A percentile compares a stretch with the other conserved stretches of the same genome.
Evolutionary conservation across 1,140 invertebrate genomes (phyloP).

Genomic region (Centruroides sculpturatus): DNA sequence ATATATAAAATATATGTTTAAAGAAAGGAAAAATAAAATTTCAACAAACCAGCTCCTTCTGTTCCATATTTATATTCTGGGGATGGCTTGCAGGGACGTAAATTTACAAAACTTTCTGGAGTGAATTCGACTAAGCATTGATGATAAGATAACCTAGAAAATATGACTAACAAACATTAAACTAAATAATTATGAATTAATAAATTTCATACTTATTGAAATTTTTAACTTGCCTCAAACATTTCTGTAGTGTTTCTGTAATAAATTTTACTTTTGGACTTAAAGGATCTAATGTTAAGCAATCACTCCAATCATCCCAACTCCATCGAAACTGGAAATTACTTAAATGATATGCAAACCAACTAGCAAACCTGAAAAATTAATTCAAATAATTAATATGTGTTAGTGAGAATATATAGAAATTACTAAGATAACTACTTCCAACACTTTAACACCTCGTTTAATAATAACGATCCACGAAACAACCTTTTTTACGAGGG

Average conservation of each 20-base stretch:
- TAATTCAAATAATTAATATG: too few species aligned
- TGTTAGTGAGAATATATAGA: neutral
- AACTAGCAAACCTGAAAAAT: constrained; percentile 61
- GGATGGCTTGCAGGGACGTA: constrained; percentile 54
- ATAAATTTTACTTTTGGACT: constrained; percentile 94
- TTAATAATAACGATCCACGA: too few species aligned
- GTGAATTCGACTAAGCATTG: constrained; percentile 84
- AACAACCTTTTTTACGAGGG: too few species aligned
- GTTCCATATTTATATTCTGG: constrained; percentile 35
- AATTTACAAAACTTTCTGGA: constrained; percentile 65
- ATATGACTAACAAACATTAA: neutral
- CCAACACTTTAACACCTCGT: too few species aligned
- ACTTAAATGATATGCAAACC: constrained; percentile 98
- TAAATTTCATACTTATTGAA: constrained; percentile 7
- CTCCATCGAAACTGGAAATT: constrained; percentile 99
- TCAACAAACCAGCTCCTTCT: constrained; percentile 36
- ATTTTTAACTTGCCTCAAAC: constrained; percentile 48
- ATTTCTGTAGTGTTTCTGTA: constrained; percentile 77
- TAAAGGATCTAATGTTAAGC: constrained; percentile 65
- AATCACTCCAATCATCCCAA: constrained; percentile 90
- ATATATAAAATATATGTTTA: too few species aligned
- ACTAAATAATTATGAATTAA: too few species aligned
- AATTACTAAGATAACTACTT: too few species aligned
- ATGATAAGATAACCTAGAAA: constrained; percentile 76
- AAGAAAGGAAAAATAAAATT: neutral